Percentiles rank a stretch among this genome's conserved stretches.
phyloP scores from a whole-genome alignment of 1,140 invertebrate genomes.

The Nasonia longicornis region DNA sequence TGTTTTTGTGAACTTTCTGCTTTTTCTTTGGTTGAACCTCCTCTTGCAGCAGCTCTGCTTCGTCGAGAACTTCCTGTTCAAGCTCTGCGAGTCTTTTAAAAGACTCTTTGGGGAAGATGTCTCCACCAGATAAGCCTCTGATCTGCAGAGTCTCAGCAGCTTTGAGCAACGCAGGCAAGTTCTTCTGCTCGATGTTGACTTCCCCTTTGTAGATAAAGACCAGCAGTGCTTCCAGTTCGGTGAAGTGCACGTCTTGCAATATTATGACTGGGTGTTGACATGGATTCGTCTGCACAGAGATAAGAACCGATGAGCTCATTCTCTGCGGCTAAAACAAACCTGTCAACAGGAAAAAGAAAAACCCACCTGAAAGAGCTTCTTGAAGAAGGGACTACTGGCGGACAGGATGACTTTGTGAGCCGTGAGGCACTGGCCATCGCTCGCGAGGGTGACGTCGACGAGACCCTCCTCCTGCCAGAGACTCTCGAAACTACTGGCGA shows the following conservation, averaged over 20 bases:
- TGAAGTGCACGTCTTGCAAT: conserved; percentile 75
- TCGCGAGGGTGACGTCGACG: conserved; percentile 79
- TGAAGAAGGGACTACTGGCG: conserved; percentile 80
- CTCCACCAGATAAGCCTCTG: conserved; percentile 72
- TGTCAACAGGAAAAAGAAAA: conserved; percentile 7
- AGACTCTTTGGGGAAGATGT: conserved; percentile 63
- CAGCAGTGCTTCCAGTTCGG: conserved; percentile 72
- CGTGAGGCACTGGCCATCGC: conserved; percentile 76
- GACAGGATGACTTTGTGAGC: conserved; percentile 81
- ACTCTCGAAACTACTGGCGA: conserved; percentile 74
- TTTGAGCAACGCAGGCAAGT: conserved; percentile 73
- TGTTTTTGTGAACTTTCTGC: conserved; percentile 56
- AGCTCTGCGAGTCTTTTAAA: conserved; percentile 60
- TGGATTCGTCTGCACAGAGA: conserved; percentile 72
- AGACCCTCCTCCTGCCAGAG: conserved; percentile 76
- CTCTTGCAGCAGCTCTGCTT: conserved; percentile 22
- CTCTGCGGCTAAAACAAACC: not conserved
- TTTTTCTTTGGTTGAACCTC: conserved; percentile 60
- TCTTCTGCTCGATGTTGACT: conserved; percentile 77
- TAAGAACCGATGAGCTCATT: conserved; percentile 51
- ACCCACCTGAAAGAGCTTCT: conserved; percentile 75
- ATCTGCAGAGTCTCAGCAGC: conserved; percentile 76
- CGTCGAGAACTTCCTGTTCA: conserved; percentile 54
- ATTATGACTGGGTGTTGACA: conserved; percentile 78
- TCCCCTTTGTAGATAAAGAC: conserved; percentile 78